These are phyloP conservation scores for Melierax canorus DNA, from an alignment of 2,113 vertebrate genomes.

Conservation along the genomic window DNA sequence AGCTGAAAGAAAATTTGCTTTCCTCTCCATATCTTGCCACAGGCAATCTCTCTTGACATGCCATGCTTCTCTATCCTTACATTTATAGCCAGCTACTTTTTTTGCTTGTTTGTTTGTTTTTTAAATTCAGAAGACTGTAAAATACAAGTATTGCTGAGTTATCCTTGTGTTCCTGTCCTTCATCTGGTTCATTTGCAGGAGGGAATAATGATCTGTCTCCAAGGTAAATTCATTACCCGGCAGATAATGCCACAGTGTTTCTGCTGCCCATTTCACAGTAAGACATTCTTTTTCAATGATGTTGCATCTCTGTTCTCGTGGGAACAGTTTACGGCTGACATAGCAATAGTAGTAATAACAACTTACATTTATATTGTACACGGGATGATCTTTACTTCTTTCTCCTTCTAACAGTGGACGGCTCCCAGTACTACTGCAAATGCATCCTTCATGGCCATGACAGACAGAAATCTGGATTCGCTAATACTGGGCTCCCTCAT, in stretches of 20 bases:
- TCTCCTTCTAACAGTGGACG: slow-evolving; percentile 36
- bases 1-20: neutral
- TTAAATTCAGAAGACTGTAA: slow-evolving; percentile 31
- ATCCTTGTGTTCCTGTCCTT: slow-evolving; percentile 59
- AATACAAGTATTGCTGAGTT: slow-evolving; percentile 28
- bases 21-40: neutral
- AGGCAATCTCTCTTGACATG: neutral
- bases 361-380: slow-evolving; percentile 64
- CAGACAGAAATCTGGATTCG: neutral
- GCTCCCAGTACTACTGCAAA: slow-evolving; percentile 30
- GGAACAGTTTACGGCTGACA: slow-evolving; percentile 64
- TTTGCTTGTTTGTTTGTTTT: neutral
- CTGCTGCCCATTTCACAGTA: slow-evolving; percentile 57
- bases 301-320: slow-evolving; percentile 51
- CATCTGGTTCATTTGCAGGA: slow-evolving; percentile 51
- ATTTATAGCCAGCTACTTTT: neutral
- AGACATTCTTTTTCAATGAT: slow-evolving; percentile 41
- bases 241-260: slow-evolving; percentile 59
- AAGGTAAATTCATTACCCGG: slow-evolving; percentile 68
- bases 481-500: neutral
- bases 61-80: neutral
- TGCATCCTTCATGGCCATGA: neutral
- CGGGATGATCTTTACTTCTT: slow-evolving; percentile 49
- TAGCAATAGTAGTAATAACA: slow-evolving; percentile 65
- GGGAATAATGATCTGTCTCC: slow-evolving; percentile 65